A percentile compares a stretch with the other conserved stretches of the same genome.
Conservation (phyloP, 2,113 vertebrate species). For the Osmerus eperlanus region DNA sequence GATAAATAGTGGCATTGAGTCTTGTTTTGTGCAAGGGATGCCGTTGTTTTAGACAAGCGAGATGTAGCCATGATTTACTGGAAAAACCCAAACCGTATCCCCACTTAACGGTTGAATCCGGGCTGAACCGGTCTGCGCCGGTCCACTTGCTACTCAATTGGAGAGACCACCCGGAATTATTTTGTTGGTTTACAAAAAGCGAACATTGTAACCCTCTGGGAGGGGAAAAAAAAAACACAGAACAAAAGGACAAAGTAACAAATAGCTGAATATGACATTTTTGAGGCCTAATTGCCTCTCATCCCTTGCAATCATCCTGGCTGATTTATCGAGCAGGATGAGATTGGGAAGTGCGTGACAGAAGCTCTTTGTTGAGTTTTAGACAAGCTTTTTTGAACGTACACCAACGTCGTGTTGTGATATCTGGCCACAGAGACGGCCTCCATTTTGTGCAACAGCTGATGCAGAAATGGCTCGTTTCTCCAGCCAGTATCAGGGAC, state of each 20-base stretch:
- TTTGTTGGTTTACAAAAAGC: slow-evolving; percentile 44
- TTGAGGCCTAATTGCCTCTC: slow-evolving; percentile 17
- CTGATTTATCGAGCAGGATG: slow-evolving; percentile 2
- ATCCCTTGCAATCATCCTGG: slow-evolving; percentile 11
- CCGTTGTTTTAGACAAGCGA: slow-evolving; percentile 34
- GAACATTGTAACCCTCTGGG: slow-evolving; percentile 53
- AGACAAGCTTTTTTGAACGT: background rate
- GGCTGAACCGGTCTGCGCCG: slow-evolving; percentile 42
- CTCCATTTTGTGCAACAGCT: background rate
- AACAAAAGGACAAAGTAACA: slow-evolving; percentile 40
- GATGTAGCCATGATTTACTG: slow-evolving; percentile 31
- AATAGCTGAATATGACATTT: slow-evolving; percentile 23
- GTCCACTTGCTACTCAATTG: slow-evolving; percentile 44
- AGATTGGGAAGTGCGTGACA: background rate
- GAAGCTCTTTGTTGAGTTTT: slow-evolving; percentile 5
- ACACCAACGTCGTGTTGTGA: background rate
- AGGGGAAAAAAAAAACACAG: slow-evolving; percentile 21
- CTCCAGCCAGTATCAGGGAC: background rate
- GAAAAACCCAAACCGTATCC: slow-evolving; percentile 28
- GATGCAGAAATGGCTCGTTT: background rate
- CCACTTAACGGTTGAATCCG: slow-evolving; percentile 46
- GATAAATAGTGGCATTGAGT: slow-evolving; percentile 49
- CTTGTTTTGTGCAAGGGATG: slow-evolving; percentile 31
- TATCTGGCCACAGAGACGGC: background rate
- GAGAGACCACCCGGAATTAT: slow-evolving; percentile 61